Conservation (phyloP, 1,140 invertebrate species). For the Maconellicoccus hirsutus region DNA sequence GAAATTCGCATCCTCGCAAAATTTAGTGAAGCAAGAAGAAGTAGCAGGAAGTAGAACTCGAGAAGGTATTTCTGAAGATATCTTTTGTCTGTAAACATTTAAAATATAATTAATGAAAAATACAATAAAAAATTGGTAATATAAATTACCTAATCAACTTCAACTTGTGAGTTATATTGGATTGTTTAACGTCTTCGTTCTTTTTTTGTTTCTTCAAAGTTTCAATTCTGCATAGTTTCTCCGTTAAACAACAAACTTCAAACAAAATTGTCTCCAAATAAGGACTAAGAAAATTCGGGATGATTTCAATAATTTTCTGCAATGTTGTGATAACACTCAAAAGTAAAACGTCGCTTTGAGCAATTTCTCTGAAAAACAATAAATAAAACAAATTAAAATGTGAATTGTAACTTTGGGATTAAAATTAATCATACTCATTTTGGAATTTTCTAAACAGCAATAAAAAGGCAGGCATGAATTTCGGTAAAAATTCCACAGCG, state of each 20-base stretch:
- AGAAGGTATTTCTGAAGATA: conserved; percentile 53
- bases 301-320: conserved; percentile 65
- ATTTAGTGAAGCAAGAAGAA: conserved; percentile 47
- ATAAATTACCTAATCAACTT: background rate
- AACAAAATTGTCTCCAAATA: conserved; percentile 64
- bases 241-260: conserved; percentile 46
- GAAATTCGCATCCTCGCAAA: conserved; percentile 46
- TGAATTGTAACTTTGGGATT: background rate
- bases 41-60: conserved; percentile 66
- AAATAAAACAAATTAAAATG: too few relatives aligned
- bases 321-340: conserved; percentile 58
- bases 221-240: conserved; percentile 35
- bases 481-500: conserved; percentile 54
- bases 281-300: conserved; percentile 68
- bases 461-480: conserved; percentile 70
- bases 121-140: background rate
- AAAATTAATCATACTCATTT: conserved; percentile 2
- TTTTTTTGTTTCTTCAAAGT: conserved; percentile 35
- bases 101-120: background rate
- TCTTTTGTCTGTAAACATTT: conserved; percentile 41
- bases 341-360: conserved; percentile 37
- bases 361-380: background rate
- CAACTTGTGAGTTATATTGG: background rate
- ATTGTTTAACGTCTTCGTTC: conserved; percentile 31
- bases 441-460: background rate